Evolutionary conservation across 2,113 vertebrate genomes (phyloP).

Genomic region (Arothron firmamentum): DNA sequence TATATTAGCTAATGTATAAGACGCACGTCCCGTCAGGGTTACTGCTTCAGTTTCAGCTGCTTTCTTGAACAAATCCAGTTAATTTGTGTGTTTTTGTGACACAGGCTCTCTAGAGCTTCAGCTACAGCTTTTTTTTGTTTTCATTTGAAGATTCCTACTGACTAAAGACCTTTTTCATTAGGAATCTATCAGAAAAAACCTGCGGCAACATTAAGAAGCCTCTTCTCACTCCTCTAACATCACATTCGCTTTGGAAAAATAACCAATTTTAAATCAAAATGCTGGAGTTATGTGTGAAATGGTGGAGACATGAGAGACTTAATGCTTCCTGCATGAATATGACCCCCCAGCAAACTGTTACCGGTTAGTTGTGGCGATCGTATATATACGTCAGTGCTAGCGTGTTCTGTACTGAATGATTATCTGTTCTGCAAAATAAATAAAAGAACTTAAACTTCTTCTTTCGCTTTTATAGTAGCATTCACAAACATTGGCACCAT

Average conservation of each 20-base stretch:
- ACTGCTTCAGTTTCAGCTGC: slow-evolving; percentile 47
- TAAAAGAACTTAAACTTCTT: slow-evolving; percentile 79
- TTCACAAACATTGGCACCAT: slow-evolving; percentile 99
- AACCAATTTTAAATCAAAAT: slow-evolving; percentile 17
- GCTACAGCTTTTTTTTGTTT: slow-evolving; percentile 39
- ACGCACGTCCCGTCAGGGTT: neutral
- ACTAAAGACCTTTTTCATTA: too few relatives aligned
- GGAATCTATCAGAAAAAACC: too few relatives aligned
- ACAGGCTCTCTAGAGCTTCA: slow-evolving; percentile 1
- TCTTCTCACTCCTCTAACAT: neutral
- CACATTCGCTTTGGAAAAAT: slow-evolving; percentile 57
- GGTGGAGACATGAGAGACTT: slow-evolving; percentile 48
- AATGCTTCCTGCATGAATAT: slow-evolving; percentile 36
- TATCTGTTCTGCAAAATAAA: slow-evolving; percentile 90
- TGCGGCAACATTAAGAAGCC: too few relatives aligned
- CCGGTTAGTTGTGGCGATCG: slow-evolving; percentile 78
- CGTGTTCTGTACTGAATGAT: slow-evolving; percentile 81
- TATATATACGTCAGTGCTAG: slow-evolving; percentile 84
- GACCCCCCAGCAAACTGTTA: slow-evolving; percentile 56
- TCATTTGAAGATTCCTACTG: neutral
- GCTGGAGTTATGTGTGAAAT: slow-evolving; percentile 39
- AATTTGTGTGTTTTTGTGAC: slow-evolving; percentile 11
- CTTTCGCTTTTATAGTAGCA: slow-evolving; percentile 93
- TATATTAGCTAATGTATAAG: too few relatives aligned
- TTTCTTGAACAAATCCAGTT: slow-evolving; percentile 40